Evolutionary conservation across 53 echinoderm and acorn worm genomes (phyloP).

Genomic region (Actinopyga echinites): DNA sequence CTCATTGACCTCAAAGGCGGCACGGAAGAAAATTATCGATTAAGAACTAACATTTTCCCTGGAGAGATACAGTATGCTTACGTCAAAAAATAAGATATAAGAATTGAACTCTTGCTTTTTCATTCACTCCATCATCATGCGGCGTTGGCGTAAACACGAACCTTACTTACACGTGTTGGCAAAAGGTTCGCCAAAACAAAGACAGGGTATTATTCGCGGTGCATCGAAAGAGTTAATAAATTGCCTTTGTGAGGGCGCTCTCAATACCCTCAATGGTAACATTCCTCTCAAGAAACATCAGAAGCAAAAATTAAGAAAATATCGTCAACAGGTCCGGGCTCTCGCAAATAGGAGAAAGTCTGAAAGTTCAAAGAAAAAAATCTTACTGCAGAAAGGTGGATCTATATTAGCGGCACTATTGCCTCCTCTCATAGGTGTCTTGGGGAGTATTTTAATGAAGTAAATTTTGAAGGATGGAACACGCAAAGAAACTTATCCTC

Average conservation of each 20-base stretch:
- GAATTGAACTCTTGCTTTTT: background rate
- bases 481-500: conserved; percentile 2
- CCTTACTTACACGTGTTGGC: conserved; percentile 67
- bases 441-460: conserved; percentile 15
- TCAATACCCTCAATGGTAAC: conserved; percentile 59
- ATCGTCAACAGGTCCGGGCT: conserved; percentile 54
- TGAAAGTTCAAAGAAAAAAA: conserved; percentile 49
- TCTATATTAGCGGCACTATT: conserved; percentile 56
- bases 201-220: conserved; percentile 61
- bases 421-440: conserved; percentile 39
- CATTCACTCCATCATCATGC: background rate
- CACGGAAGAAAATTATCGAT: conserved; percentile 58
- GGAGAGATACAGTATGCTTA: conserved; percentile 47
- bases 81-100: background rate
- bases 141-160: conserved; percentile 39
- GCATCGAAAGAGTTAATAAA: conserved; percentile 58
- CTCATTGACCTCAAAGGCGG: conserved; percentile 72
- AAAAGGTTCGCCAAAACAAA: conserved; percentile 54
- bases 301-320: conserved; percentile 47
- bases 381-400: conserved; percentile 66
- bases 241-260: conserved; percentile 55
- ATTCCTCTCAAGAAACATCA: conserved; percentile 53
- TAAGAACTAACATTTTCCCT: conserved; percentile 70
- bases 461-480: background rate
- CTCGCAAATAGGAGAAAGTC: conserved; percentile 51